Percentiles rank a stretch among this genome's conserved stretches.
phyloP scores from a whole-genome alignment of 2,888 invertebrate species.

The Lampropteryx suffumata region DNA sequence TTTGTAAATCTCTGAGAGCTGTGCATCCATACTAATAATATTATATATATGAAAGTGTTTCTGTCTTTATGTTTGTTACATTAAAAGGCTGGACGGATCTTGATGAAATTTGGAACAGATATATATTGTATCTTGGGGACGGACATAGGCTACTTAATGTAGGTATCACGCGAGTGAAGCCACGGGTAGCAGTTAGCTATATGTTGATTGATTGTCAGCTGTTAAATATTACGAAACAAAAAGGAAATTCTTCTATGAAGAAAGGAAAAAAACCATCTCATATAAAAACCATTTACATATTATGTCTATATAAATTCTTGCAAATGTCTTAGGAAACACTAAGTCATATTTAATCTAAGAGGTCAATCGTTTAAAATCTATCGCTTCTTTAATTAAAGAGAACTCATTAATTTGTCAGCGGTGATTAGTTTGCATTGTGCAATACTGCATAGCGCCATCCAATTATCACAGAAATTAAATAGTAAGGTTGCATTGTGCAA shows the following conservation, averaged over 20 bases:
- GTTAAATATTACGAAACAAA: too few relatives aligned
- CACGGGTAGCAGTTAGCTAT: too few relatives aligned
- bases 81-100: too few relatives aligned
- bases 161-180: too few relatives aligned
- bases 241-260: background rate
- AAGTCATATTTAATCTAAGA: constrained; percentile 21
- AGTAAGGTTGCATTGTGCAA: background rate
- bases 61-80: too few relatives aligned
- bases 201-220: too few relatives aligned
- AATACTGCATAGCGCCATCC: constrained; percentile 15
- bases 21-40: too few relatives aligned
- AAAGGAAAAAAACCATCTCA: background rate
- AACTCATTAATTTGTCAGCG: constrained; percentile 20
- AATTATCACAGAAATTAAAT: background rate
- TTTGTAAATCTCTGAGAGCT: too few relatives aligned
- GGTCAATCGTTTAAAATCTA: constrained; percentile 16
- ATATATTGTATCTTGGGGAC: too few relatives aligned
- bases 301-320: constrained; percentile 5
- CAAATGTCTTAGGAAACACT: constrained; percentile 20
- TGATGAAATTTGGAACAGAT: too few relatives aligned
- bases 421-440: constrained; percentile 26
- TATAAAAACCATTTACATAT: background rate
- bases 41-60: too few relatives aligned
- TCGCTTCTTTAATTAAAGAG: constrained; percentile 22
- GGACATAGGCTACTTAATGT: too few relatives aligned